phyloP scores from a whole-genome alignment of 2,888 invertebrate genomes.

The Therioaphis trifolii region DNA sequence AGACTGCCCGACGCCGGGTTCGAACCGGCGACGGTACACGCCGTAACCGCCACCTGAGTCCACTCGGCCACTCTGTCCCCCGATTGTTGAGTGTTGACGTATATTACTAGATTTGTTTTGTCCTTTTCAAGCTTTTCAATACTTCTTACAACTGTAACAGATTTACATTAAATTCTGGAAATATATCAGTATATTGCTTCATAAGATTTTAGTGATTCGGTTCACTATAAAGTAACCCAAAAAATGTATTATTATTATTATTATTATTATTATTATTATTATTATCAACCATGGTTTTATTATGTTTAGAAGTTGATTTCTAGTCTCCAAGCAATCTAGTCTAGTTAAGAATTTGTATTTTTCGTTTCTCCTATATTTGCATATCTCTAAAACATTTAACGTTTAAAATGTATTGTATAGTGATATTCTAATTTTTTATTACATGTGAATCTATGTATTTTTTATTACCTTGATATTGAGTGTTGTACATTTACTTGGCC shows the following conservation, averaged over 20 bases:
- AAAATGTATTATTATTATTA: slow-evolving; percentile 21
- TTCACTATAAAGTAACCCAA: not conserved
- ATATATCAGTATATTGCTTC: not conserved
- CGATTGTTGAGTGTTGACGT: no score
- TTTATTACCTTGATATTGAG: not conserved
- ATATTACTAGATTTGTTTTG: no score
- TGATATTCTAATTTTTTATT: slow-evolving; percentile 29
- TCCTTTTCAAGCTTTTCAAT: not conserved
- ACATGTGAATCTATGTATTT: not conserved
- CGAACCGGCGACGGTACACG: no score
- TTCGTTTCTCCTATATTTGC: slow-evolving; percentile 22
- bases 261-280: not conserved
- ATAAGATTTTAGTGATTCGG: not conserved
- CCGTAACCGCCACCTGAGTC: no score
- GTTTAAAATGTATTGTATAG: slow-evolving; percentile 4
- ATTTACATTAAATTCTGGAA: not conserved
- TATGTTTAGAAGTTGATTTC: slow-evolving; percentile 45
- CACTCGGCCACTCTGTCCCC: no score
- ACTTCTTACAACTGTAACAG: not conserved
- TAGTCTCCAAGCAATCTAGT: slow-evolving; percentile 60
- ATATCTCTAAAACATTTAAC: slow-evolving; percentile 17
- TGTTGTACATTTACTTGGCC: not conserved
- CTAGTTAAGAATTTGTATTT: slow-evolving; percentile 54
- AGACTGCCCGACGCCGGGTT: no score
- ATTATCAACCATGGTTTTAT: slow-evolving; percentile 5